Conservation (phyloP, 1,140 invertebrate genomes). For the Lamellibrachia luymesi region DNA sequence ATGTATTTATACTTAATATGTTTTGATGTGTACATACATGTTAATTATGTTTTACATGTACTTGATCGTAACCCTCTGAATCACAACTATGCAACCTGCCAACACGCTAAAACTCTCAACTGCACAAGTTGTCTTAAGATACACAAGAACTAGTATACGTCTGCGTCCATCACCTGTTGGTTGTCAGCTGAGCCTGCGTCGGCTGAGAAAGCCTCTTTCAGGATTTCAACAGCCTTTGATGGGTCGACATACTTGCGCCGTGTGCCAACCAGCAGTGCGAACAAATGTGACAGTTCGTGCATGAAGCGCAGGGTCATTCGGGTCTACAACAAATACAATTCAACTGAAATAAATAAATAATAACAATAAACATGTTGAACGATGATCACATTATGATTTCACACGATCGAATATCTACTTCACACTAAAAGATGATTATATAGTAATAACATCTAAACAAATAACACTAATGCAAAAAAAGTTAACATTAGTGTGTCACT, state of each 20-base stretch:
- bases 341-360: neutral
- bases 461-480: neutral
- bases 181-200: constrained; percentile 42
- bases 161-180: constrained; percentile 48
- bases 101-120: too few species aligned
- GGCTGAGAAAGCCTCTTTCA: constrained; percentile 56
- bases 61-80: too few species aligned
- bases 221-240: constrained; percentile 57
- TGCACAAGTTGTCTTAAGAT: too few species aligned
- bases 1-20: too few species aligned
- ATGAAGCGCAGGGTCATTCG: constrained; percentile 55
- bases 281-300: constrained; percentile 57
- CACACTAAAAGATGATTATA: too few species aligned
- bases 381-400: neutral
- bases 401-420: too few species aligned
- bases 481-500: neutral
- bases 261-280: constrained; percentile 58
- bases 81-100: too few species aligned
- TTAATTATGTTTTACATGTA: too few species aligned
- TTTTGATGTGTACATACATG: too few species aligned
- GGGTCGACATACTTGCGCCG: constrained; percentile 61
- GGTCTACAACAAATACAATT: constrained; percentile 38
- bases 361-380: neutral
- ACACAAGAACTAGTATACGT: too few species aligned
- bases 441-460: too few species aligned